phyloP scores from a whole-genome alignment of 2,888 invertebrate species.

The Brachynemurus nebulosus region DNA sequence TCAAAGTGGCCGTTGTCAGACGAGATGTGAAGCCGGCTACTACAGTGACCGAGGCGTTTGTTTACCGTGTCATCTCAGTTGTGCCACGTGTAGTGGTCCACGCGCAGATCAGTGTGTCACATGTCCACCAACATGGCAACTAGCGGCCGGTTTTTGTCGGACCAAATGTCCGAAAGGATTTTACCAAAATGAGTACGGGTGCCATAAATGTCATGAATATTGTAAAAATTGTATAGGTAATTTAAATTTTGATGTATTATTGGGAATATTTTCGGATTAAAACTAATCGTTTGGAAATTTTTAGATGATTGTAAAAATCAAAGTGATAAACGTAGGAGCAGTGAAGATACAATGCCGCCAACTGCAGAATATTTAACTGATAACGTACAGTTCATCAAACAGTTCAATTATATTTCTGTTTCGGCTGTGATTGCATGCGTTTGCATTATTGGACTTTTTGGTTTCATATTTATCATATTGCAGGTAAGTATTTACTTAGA shows the following conservation, averaged over 20 bases:
- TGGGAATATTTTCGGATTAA: conserved; percentile 3
- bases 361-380: conserved; percentile 26
- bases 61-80: conserved; percentile 70
- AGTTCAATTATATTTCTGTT: conserved; percentile 51
- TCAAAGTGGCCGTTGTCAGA: conserved; percentile 70
- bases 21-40: conserved; percentile 67
- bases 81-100: conserved; percentile 74
- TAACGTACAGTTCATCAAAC: conserved; percentile 30
- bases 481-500: conserved; percentile 40
- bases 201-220: conserved; percentile 79
- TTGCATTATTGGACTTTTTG: conserved; percentile 53
- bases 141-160: conserved; percentile 73
- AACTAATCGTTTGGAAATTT: no score
- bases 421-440: conserved; percentile 52
- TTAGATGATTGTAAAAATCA: conserved; percentile 29
- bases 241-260: conserved; percentile 9
- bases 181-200: conserved; percentile 68
- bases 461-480: conserved; percentile 52
- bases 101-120: conserved; percentile 72
- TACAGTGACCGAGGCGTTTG: conserved; percentile 77
- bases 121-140: conserved; percentile 66
- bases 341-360: conserved; percentile 30
- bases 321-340: conserved; percentile 31
- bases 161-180: conserved; percentile 78
- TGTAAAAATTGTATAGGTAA: conserved; percentile 76